These are phyloP conservation scores for Bombus haemorrhoidalis DNA, from an alignment of 1,140 invertebrate genomes.

Conservation along the genomic window DNA sequence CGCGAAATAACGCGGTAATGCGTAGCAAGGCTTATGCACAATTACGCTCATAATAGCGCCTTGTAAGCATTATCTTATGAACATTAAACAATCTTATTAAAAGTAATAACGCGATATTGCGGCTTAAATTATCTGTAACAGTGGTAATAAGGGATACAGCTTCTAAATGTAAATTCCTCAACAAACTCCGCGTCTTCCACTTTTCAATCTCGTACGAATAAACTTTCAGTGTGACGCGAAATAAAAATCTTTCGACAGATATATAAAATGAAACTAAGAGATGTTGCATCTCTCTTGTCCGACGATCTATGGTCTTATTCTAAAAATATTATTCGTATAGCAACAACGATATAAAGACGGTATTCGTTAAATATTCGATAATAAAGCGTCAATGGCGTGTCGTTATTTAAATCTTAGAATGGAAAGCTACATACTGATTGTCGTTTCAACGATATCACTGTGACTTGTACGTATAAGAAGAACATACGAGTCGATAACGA, in stretches of 20 bases:
- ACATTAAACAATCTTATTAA: conserved; percentile 38
- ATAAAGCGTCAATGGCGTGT: not conserved
- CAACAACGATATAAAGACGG: not conserved
- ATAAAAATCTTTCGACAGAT: not conserved
- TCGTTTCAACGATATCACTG: not conserved
- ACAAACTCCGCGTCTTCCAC: not conserved
- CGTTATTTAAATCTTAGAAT: not conserved
- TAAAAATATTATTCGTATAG: not conserved
- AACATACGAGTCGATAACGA: conserved; percentile 7
- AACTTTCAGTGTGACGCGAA: not conserved
- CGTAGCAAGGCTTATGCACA: conserved; percentile 5
- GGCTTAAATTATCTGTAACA: conserved; percentile 18
- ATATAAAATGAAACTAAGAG: not conserved
- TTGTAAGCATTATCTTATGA: conserved; percentile 26
- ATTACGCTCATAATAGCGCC: conserved; percentile 8
- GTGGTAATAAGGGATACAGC: not conserved
- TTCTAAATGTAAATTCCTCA: not conserved
- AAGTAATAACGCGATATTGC: conserved; percentile 9
- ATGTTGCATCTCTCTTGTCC: not conserved
- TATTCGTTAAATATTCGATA: too few relatives aligned
- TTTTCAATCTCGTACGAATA: not conserved
- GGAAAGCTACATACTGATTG: not conserved
- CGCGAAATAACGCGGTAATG: conserved; percentile 11
- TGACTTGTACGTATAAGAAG: conserved; percentile 7
- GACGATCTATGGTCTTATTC: not conserved